Percentiles rank a stretch among this genome's conserved stretches.
Evolutionary conservation across 2,113 vertebrate species (phyloP).

Genomic region (Podocnemis expansa): DNA sequence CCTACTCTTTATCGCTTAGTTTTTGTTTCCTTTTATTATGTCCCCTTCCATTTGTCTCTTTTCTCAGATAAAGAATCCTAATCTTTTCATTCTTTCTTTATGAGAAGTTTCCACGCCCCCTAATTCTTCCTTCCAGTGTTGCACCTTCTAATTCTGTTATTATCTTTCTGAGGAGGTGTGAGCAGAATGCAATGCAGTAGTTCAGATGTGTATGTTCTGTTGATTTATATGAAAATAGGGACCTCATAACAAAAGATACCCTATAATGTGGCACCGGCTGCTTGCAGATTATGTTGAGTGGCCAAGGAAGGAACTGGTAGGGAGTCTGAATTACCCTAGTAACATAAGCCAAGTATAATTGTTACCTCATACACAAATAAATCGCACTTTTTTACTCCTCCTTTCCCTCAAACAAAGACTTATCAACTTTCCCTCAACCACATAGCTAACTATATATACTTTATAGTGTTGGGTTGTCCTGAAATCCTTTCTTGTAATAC

Average conservation of each 20-base stretch:
- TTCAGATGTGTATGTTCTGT: background rate
- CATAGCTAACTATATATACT: background rate
- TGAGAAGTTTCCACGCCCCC: background rate
- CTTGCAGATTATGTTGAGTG: background rate
- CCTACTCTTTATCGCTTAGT: rapidly evolving
- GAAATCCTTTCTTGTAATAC: background rate
- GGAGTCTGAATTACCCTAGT: background rate
- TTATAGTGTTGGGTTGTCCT: background rate
- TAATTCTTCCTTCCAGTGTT: background rate
- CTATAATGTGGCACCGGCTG: background rate
- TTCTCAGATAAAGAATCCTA: background rate
- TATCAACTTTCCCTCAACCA: background rate
- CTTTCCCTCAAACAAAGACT: background rate
- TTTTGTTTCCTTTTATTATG: background rate
- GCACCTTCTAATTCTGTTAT: background rate
- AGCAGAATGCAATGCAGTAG: background rate
- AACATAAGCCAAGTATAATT: background rate
- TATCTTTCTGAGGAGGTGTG: background rate
- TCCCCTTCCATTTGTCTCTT: background rate
- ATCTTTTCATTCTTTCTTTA: background rate
- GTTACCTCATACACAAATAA: background rate
- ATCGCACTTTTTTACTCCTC: background rate
- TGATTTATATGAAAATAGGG: background rate
- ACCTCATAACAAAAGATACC: background rate
- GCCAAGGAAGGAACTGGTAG: background rate